Percentiles rank a stretch among this genome's conserved stretches.
phyloP scores from a whole-genome alignment of 2,113 vertebrate species.

The Cervus canadensis region DNA sequence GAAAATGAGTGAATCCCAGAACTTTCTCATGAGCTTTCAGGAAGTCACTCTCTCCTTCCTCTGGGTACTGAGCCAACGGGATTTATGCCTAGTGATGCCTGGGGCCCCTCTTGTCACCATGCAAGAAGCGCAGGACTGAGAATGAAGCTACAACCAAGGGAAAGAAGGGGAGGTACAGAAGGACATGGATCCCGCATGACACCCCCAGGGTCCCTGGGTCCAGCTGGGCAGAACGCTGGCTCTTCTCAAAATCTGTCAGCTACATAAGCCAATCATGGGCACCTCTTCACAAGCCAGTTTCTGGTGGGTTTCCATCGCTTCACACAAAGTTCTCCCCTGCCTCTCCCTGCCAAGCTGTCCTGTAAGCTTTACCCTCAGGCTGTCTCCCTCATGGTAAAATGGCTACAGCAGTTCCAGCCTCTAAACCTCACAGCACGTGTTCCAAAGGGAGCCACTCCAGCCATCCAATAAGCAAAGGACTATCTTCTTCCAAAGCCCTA shows the following conservation, averaged over 20 bases:
- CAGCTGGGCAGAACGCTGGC: background rate
- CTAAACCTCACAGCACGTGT: background rate
- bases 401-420: background rate
- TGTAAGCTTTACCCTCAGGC: background rate
- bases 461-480: background rate
- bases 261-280: background rate
- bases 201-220: background rate
- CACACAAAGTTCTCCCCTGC: background rate
- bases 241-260: background rate
- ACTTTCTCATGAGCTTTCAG: fast-evolving
- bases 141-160: background rate
- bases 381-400: background rate
- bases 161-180: background rate
- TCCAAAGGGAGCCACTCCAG: background rate
- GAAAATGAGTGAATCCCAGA: background rate
- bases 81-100: background rate
- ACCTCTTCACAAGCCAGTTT: background rate
- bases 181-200: fast-evolving
- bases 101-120: background rate
- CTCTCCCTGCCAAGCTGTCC: background rate
- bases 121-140: background rate
- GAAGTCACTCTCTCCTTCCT: background rate
- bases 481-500: background rate
- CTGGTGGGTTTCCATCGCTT: background rate
- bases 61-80: too few species aligned